phyloP scores from a whole-genome alignment of 2,797 vertebrate species.

The Heteromormyrus szaboi region DNA sequence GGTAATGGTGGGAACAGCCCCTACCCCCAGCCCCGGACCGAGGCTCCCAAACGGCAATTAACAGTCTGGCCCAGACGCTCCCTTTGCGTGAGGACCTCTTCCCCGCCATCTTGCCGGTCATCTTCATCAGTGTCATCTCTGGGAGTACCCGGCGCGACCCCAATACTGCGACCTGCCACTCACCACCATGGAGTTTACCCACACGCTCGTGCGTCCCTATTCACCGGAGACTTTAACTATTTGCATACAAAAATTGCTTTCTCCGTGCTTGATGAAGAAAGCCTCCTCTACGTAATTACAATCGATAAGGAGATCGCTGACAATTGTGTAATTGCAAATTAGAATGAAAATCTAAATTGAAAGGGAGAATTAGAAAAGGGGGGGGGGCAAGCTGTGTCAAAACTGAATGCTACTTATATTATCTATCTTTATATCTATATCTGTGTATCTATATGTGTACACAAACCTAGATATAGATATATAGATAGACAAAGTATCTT shows the following conservation, averaged over 20 bases:
- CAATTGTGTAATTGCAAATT: constrained; percentile 61
- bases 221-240: constrained; percentile 71
- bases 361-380: constrained; percentile 13
- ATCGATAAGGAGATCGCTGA: constrained; percentile 68
- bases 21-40: constrained; percentile 58
- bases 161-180: constrained; percentile 68
- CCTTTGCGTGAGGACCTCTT: background rate
- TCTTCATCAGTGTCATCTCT: constrained; percentile 67
- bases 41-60: constrained; percentile 63
- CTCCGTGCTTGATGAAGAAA: constrained; percentile 58
- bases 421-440: constrained; percentile 29
- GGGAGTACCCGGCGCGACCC: constrained; percentile 60
- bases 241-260: constrained; percentile 80
- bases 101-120: constrained; percentile 50
- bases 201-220: constrained; percentile 48
- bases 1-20: constrained; percentile 41
- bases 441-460: constrained; percentile 33
- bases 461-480: background rate
- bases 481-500: background rate
- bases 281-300: constrained; percentile 77
- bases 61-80: constrained; percentile 51
- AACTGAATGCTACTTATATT: constrained; percentile 40
- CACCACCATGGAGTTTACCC: constrained; percentile 69
- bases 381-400: constrained; percentile 8
- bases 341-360: constrained; percentile 45